These are phyloP conservation scores for Pristionchus entomophagus DNA, from an alignment of 2,888 invertebrate genomes.

Conservation along the genomic window DNA sequence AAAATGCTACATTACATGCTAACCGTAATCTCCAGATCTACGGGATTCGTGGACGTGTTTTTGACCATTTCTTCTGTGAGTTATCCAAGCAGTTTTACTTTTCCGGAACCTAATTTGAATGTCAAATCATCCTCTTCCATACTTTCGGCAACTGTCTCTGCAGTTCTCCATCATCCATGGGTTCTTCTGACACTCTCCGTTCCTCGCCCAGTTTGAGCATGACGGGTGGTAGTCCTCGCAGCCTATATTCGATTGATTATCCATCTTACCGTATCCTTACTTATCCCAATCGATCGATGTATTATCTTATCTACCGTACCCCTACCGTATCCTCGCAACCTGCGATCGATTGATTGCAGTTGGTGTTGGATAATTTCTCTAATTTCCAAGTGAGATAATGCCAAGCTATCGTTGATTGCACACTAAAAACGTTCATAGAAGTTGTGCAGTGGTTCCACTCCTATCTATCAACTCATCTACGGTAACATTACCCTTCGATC, in stretches of 20 bases:
- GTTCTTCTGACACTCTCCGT: constrained; percentile 59
- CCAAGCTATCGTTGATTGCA: too few species aligned
- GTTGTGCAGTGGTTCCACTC: too few species aligned
- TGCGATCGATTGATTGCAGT: background rate
- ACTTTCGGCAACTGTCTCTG: constrained; percentile 57
- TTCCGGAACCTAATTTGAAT: too few species aligned
- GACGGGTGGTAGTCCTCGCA: constrained; percentile 67
- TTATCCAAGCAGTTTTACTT: too few species aligned
- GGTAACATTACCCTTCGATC: too few species aligned
- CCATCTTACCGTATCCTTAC: background rate
- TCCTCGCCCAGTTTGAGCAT: constrained; percentile 44
- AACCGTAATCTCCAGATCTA: too few species aligned
- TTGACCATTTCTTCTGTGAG: too few species aligned
- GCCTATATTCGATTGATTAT: constrained; percentile 49
- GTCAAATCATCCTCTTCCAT: too few species aligned
- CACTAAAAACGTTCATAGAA: too few species aligned
- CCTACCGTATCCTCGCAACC: background rate
- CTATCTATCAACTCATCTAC: background rate
- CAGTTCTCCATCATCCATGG: constrained; percentile 74
- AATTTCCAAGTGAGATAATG: too few species aligned
- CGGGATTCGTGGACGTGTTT: too few species aligned
- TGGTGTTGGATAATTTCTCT: background rate
- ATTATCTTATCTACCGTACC: background rate
- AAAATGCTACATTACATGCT: too few species aligned
- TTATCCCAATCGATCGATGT: background rate